These are phyloP conservation scores for Hydrolagus affinis DNA, from an alignment of 2,113 vertebrate species.

Conservation along the genomic window DNA sequence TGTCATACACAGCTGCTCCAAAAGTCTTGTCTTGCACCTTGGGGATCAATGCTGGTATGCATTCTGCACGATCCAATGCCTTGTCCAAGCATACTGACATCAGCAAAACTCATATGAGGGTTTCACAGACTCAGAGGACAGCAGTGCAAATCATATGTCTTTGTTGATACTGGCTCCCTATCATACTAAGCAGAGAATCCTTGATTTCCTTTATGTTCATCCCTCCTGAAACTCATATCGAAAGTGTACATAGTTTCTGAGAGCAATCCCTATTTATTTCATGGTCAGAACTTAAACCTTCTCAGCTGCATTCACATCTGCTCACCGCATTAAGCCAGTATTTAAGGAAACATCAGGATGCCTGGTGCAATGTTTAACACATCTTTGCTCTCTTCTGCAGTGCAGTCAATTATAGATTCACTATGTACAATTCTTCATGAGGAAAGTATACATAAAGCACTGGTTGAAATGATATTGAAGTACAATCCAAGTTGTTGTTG, in stretches of 20 bases:
- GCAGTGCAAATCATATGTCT: neutral
- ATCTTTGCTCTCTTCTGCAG: neutral
- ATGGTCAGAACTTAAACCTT: too few relatives aligned
- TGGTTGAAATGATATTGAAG: neutral
- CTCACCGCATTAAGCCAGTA: too few relatives aligned
- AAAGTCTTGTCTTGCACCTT: neutral
- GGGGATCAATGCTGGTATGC: neutral
- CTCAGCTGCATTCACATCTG: too few relatives aligned
- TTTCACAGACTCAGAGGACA: neutral
- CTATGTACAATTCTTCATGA: neutral
- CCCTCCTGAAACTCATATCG: neutral
- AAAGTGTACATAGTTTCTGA: neutral
- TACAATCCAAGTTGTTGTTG: too few relatives aligned
- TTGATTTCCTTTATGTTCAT: neutral
- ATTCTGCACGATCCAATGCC: neutral
- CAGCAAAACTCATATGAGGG: neutral
- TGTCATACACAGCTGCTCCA: neutral
- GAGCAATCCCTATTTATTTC: neutral
- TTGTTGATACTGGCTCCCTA: neutral
- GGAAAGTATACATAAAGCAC: neutral
- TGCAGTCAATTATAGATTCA: neutral
- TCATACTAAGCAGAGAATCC: neutral
- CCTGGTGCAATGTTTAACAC: neutral
- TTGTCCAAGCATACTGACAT: neutral
- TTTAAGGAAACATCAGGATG: neutral